Percentiles rank a stretch among this genome's conserved stretches.
phyloP scores from a whole-genome alignment of 1,140 invertebrate genomes.

The Lineus longissimus region DNA sequence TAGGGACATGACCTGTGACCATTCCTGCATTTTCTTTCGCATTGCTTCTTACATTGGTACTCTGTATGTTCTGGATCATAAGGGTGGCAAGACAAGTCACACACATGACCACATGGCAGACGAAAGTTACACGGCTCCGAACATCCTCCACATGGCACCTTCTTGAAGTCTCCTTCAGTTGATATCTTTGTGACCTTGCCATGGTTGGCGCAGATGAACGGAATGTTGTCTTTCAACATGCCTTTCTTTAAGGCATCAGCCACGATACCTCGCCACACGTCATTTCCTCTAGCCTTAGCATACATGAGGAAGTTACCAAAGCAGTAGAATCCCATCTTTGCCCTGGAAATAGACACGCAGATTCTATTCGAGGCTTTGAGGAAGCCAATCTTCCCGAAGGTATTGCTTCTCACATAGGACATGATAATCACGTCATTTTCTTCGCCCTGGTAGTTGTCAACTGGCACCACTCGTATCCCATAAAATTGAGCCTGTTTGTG shows the following conservation, averaged over 20 bases:
- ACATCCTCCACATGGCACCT: slow-evolving; percentile 31
- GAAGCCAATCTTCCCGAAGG: slow-evolving; percentile 23
- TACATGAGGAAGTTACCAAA: slow-evolving; percentile 24
- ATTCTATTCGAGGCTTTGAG: slow-evolving; percentile 24
- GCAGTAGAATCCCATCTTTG: slow-evolving; percentile 19
- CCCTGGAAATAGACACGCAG: slow-evolving; percentile 29
- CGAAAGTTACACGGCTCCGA: slow-evolving; percentile 20
- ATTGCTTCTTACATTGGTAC: slow-evolving; percentile 12
- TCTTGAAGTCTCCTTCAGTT: slow-evolving; percentile 23
- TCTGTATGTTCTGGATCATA: slow-evolving; percentile 1
- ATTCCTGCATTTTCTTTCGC: slow-evolving; percentile 11
- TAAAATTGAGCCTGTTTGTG: slow-evolving; percentile 22
- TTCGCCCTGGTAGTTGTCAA: slow-evolving; percentile 31
- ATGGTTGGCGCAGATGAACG: too few relatives aligned
- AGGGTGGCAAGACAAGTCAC: slow-evolving; percentile 17
- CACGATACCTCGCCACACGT: too few relatives aligned
- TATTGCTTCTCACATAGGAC: slow-evolving; percentile 31
- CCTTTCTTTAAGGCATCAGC: too few relatives aligned
- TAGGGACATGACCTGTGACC: slow-evolving; percentile 16
- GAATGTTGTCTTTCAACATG: too few relatives aligned
- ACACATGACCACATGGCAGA: slow-evolving; percentile 26
- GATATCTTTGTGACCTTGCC: too few relatives aligned
- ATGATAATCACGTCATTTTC: slow-evolving; percentile 32
- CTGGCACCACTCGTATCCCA: not conserved
- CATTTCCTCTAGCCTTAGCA: not conserved